These are phyloP conservation scores for Sterna hirundo DNA, from an alignment of 2,113 vertebrate species.

Conservation along the genomic window DNA sequence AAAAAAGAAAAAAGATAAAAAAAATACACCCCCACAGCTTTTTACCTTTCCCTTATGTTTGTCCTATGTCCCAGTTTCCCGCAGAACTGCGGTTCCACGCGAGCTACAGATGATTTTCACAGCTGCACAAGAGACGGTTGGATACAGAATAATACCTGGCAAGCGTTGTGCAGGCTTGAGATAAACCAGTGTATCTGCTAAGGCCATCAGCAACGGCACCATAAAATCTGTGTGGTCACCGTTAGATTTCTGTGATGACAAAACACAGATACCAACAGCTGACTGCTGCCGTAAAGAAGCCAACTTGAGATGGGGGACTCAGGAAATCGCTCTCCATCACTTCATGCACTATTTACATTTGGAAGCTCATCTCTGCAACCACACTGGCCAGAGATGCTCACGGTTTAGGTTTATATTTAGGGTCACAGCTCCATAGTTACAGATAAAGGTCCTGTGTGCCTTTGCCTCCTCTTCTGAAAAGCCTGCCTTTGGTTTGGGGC, in stretches of 20 bases:
- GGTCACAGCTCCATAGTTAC: background rate
- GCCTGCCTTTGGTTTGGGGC: background rate
- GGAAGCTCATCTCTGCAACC: background rate
- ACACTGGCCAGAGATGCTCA: fast-evolving
- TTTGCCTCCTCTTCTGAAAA: background rate
- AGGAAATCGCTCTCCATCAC: background rate
- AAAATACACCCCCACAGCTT: background rate
- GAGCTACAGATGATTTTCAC: background rate
- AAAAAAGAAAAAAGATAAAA: background rate
- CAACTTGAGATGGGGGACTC: background rate
- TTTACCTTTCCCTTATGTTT: background rate
- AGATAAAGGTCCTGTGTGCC: background rate
- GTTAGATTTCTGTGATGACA: background rate
- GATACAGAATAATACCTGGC: background rate
- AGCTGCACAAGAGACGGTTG: background rate
- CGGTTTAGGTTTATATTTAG: background rate
- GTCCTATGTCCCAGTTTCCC: background rate
- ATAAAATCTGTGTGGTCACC: background rate
- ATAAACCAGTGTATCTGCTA: background rate
- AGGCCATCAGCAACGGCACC: background rate
- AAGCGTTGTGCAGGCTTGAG: background rate
- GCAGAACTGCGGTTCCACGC: background rate
- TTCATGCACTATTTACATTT: background rate
- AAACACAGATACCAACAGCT: background rate
- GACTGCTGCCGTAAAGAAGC: background rate